A percentile compares a stretch with the other conserved stretches of the same genome.
Conservation (phyloP, 1,140 invertebrate species). For the Drosophila leontia region DNA sequence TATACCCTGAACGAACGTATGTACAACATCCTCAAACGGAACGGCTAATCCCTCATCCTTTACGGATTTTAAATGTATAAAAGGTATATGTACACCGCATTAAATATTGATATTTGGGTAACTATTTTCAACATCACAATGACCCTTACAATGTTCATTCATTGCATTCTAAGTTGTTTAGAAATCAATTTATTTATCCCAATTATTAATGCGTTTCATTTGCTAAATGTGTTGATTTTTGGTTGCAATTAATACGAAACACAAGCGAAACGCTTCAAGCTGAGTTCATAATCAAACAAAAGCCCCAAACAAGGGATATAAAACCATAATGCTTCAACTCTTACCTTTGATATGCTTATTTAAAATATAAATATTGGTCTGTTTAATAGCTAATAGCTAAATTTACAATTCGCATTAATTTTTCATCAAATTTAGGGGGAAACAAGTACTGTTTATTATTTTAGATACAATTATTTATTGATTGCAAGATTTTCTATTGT, state of each 20-base stretch:
- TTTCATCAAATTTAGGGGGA: background rate
- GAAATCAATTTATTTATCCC: slow-evolving; percentile 14
- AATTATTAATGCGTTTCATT: slow-evolving; percentile 7
- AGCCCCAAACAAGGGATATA: background rate
- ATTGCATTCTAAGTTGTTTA: background rate
- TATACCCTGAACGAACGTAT: slow-evolving; percentile 13
- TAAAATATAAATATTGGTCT: background rate
- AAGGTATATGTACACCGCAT: background rate
- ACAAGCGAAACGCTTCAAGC: slow-evolving; percentile 1
- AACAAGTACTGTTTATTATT: background rate
- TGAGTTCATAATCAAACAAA: slow-evolving; percentile 16
- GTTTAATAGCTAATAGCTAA: slow-evolving; percentile 8
- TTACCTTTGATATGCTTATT: slow-evolving; percentile 1
- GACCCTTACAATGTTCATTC: background rate
- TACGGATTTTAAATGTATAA: background rate
- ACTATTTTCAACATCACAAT: background rate
- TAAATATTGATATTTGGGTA: slow-evolving; percentile 14
- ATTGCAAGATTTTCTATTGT: no score
- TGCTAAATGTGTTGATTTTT: background rate
- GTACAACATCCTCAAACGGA: background rate
- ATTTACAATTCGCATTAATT: background rate
- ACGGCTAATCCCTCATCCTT: slow-evolving; percentile 27
- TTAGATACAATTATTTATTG: background rate
- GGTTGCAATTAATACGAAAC: slow-evolving; percentile 4
- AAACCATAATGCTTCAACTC: background rate